Evolutionary conservation across 2,113 vertebrate genomes (phyloP).

Genomic region (Rallus limicola): DNA sequence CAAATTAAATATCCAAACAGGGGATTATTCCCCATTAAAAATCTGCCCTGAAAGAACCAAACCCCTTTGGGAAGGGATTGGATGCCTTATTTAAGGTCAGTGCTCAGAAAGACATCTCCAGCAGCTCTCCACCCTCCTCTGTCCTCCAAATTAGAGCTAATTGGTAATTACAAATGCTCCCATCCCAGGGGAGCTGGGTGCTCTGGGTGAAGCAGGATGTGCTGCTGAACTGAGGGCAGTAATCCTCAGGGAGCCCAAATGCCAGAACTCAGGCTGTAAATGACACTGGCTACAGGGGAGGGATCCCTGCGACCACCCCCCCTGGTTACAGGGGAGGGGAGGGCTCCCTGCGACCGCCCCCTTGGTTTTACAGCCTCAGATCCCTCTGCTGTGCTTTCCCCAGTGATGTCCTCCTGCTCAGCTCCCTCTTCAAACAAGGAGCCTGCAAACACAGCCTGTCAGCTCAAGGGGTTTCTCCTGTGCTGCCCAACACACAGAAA

Average conservation of each 20-base stretch:
- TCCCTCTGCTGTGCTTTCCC: neutral
- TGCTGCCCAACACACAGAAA: neutral
- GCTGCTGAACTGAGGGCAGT: neutral
- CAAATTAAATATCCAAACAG: neutral
- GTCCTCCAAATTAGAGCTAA: neutral
- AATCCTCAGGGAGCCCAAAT: neutral
- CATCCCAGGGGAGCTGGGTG: neutral
- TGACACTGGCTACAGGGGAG: neutral
- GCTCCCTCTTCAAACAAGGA: neutral
- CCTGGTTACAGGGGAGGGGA: neutral
- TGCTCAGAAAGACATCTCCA: neutral
- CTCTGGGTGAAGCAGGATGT: neutral
- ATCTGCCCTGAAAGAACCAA: neutral
- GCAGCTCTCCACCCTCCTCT: neutral
- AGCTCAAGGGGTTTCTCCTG: neutral
- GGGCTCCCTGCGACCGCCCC: neutral
- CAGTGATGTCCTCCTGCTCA: rapidly evolving
- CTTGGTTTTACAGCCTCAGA: neutral
- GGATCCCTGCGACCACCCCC: too few species aligned
- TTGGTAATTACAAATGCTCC: neutral
- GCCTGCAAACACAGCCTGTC: too few species aligned
- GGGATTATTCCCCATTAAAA: neutral
- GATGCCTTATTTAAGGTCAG: neutral
- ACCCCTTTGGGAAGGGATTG: neutral
- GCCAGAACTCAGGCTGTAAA: neutral